Evolutionary conservation across 1,140 invertebrate species (phyloP).

Genomic region (Sinella curviseta): DNA sequence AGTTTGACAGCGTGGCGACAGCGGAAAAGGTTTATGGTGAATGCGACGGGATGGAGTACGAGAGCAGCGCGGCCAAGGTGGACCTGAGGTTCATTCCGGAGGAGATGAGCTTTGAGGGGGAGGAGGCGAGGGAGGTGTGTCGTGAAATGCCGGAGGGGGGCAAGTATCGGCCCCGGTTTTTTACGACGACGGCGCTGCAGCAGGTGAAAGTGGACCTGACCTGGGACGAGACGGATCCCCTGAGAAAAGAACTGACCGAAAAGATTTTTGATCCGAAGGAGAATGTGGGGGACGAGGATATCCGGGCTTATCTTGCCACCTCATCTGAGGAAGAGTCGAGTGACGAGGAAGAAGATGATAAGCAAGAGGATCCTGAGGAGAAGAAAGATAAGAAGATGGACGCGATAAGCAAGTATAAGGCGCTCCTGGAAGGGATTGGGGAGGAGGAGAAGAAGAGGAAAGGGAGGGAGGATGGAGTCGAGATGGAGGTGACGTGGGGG

Average conservation of each 20-base stretch:
- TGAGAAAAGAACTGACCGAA: slow-evolving; percentile 67
- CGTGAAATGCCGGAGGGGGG: slow-evolving; percentile 78
- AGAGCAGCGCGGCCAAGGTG: slow-evolving; percentile 82
- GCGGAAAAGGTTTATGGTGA: slow-evolving; percentile 91
- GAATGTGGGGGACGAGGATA: slow-evolving; percentile 69
- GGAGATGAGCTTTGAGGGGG: slow-evolving; percentile 84
- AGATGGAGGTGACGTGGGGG: slow-evolving; percentile 85
- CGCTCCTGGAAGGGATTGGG: slow-evolving; percentile 70
- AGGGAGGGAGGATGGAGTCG: slow-evolving; percentile 66
- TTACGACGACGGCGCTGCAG: slow-evolving; percentile 85
- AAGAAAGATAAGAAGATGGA: slow-evolving; percentile 55
- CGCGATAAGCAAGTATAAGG: slow-evolving; percentile 73
- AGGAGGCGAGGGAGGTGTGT: slow-evolving; percentile 74
- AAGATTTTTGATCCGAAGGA: slow-evolving; percentile 64
- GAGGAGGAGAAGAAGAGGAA: slow-evolving; percentile 69
- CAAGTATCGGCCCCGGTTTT: slow-evolving; percentile 84
- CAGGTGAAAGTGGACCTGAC: slow-evolving; percentile 87
- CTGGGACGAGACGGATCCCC: slow-evolving; percentile 93
- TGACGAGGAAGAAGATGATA: slow-evolving; percentile 84
- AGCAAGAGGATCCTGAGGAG: slow-evolving; percentile 70
- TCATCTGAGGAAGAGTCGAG: slow-evolving; percentile 60
- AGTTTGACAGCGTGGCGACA: slow-evolving; percentile 77
- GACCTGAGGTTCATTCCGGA: slow-evolving; percentile 94
- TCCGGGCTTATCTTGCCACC: slow-evolving; percentile 77
- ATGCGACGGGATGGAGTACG: slow-evolving; percentile 95